Evolutionary conservation across 2,888 invertebrate genomes (phyloP), one percentile per base, ranked within the genome.

Genomic region (Athrips mouffetella): DNA sequence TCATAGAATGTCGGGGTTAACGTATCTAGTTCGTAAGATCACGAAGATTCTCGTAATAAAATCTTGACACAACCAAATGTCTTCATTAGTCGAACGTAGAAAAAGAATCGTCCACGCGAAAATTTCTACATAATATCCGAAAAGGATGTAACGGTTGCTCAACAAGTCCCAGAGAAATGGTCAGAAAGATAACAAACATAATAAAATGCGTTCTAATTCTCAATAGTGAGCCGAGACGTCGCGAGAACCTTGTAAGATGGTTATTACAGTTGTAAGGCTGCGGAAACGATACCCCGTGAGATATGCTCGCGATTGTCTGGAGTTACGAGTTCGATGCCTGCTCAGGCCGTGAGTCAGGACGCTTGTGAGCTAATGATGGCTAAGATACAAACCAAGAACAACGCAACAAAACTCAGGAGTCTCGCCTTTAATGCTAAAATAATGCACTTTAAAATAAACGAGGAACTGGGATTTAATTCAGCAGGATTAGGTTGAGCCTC

Each of bases 231-330:
- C 8, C 40, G 3, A 25, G 40, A 8, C 40, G 13, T 25, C 25
- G 40, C 23, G 5, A 23, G 40, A 29, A 7, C 25, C 42, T 42
- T 42, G 42, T 42, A 42, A 42, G 42, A 42, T 20, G 42, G 42
- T 42, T 42, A 42, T 42, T 37, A 41, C 41, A 4, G 25, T 23
- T 45, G 45, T 31, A 45, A 45, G 31, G 30, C 13, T 33, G 31
- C 31, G 45, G 31, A 45, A 45, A 33, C 33, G 33, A 45, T 31
- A 31, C 18, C 33, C 41, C 8, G 33, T 31, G 45, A 45, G 45
- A 45, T 45, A 45, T 45, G 20, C 45, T 8, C 33, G 42, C 29
- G 42, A 45, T 31, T 45, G 33, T 31, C 15, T 31, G 11, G 29
- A 45, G 45, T 31, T 45, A 42, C 42, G 42, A 42, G 42, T 29